Base-by-base conservation (phyloP, 2,888 invertebrate species). In the Apamea crenata region DNA sequence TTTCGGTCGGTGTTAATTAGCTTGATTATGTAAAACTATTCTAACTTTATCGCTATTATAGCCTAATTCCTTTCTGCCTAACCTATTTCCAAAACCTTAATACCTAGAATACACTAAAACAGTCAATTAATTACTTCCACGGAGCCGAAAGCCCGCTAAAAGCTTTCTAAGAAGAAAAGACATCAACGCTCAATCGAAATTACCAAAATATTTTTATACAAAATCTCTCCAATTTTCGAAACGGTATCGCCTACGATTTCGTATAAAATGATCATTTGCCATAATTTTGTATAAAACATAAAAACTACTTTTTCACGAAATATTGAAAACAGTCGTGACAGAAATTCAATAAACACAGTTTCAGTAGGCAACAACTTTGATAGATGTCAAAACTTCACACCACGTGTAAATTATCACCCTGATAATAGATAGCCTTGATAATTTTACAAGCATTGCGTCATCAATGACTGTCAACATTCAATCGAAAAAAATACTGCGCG, bases 371-470 rank as follows among this genome's bases (percentile, higher is more conserved):
- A 71, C 75, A 72, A 75, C 16, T 78, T 82, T 78, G 69, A 85
- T 78, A 80, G 50, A 74, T 82, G 87, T 85, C 83, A 84, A 88
- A 87, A 89, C 73, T 84, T 84, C 82, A 89, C 87, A 86, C 80
- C 85, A 87, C 83, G 86, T 91, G 89, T 88, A 91, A 92, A 92
- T 91, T 90, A 90, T 86, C 90, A 87, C 83, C 82, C 82, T 86
- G 90, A 90, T 92, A 91, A 92, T 91, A 87, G 89, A 90, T 83
- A 92, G 86, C 91, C 92, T 94, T 93, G 92, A 92, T 93, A 91
- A 93, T 90, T 92, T 92, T 91, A 91, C 91, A 91, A 89, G 80
- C 75, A 86, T 94, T 95, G 92, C 94, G 92, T 94, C 93, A 94
- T 89, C 84, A 88, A 80, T 77, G 85, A 70, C 90, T 94, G 94